Base-by-base conservation (phyloP, 2,888 invertebrate species). In the Drosophila borborema region DNA sequence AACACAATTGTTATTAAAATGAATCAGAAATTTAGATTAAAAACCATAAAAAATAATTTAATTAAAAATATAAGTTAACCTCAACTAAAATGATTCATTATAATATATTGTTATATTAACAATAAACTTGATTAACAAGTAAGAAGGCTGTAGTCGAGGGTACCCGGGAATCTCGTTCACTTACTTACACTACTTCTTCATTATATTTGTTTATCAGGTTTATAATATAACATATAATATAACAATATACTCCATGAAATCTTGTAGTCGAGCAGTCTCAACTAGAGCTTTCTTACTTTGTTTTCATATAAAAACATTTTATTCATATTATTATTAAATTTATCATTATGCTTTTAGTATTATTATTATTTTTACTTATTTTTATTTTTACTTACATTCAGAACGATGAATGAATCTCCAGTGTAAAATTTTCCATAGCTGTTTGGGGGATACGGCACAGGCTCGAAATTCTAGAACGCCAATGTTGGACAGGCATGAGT, bases 371-470 rank as follows among this genome's bases (percentile, higher is more conserved):
- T 3, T 43, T 7, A 31, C 8, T 43, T 18, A 14, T 56, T 8
- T 18, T 31, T 1, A 5, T 20, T 31, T 4, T 28, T 68, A 91
- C 95, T 94, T 94, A 97, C 97, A 94, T 95, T 95, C 3, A 97
- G 92, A 28, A 98, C 94, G 66, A 98, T 96, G 92, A 97, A 98
- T 0, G 97, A 97, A 91, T 98, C 98, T 0, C 98, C 98, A 64
- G 95, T 95, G 92, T 95, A 96, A 93, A 98, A 98, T 93, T 97
- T 97, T 3, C 98, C 98, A 91, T 95, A 95, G 80, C 97, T 96
- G 53, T 94, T 94, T 70, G 94, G 94, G 0, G 96, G 95, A 58
- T 97, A 96, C 0, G 95, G 94, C 0, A 96, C 96, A 3, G 97
- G 96, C 80, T 96, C 96, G 90, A 97, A 98, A 84, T 96, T 95